phyloP scores from a whole-genome alignment of 2,113 vertebrate species.

The Speoplatyrhinus poulsoni region DNA sequence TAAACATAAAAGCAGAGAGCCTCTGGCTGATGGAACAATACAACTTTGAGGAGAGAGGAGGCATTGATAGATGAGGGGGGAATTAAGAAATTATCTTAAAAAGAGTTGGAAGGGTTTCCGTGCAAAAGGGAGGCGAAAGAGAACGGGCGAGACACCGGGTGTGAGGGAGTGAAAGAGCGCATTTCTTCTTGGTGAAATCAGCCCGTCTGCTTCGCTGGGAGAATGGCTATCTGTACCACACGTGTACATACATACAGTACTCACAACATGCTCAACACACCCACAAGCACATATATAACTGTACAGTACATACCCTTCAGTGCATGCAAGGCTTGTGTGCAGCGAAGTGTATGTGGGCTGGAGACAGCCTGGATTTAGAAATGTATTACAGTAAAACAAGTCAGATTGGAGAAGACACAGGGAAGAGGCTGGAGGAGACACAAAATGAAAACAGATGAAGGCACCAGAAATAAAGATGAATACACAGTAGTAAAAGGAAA shows the following conservation, averaged over 20 bases:
- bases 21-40: too few species aligned
- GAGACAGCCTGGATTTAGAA: slow-evolving; percentile 18
- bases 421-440: slow-evolving; percentile 1
- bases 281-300: slow-evolving; percentile 20
- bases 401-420: neutral
- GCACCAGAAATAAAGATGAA: slow-evolving; percentile 7
- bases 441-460: slow-evolving; percentile 3
- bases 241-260: slow-evolving; percentile 19
- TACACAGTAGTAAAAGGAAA: neutral
- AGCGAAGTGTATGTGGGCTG: slow-evolving; percentile 41
- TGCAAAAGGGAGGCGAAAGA: slow-evolving; percentile 2
- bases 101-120: too few species aligned
- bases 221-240: slow-evolving; percentile 43
- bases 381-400: slow-evolving; percentile 4
- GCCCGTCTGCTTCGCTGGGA: slow-evolving; percentile 50
- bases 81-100: too few species aligned
- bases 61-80: too few species aligned
- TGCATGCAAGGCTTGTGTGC: slow-evolving; percentile 43
- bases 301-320: slow-evolving; percentile 34
- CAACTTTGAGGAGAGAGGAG: too few species aligned
- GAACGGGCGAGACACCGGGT: slow-evolving; percentile 22
- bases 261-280: neutral
- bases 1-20: too few species aligned
- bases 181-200: slow-evolving; percentile 65
- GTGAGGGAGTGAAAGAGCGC: slow-evolving; percentile 37